phyloP scores from a whole-genome alignment of 2,113 vertebrate species.

The Chascanopsetta lugubris region DNA sequence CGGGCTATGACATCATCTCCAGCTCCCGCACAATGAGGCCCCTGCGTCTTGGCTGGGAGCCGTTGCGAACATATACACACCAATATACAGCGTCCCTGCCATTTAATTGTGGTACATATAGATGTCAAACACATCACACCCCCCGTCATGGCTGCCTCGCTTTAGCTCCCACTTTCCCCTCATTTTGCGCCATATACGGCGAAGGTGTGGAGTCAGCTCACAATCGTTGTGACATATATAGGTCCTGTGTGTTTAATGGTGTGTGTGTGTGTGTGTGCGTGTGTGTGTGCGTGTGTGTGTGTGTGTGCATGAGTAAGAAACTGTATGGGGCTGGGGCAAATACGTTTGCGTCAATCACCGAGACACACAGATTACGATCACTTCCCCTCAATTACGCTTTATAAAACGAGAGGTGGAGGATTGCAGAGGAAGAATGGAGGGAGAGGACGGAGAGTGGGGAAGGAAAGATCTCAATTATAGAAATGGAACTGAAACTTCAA shows the following conservation, averaged over 20 bases:
- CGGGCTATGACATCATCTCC: conserved; percentile 50
- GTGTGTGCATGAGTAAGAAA: conserved; percentile 34
- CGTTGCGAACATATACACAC: neutral
- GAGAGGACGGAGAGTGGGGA: neutral
- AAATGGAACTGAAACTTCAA: conserved; percentile 32
- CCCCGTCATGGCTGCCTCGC: conserved; percentile 19
- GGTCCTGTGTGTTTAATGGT: conserved; percentile 60
- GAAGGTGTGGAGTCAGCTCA: conserved; percentile 43
- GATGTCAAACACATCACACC: conserved; percentile 58
- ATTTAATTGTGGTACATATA: conserved; percentile 37
- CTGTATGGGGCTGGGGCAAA: conserved; percentile 27
- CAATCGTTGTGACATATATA: conserved; percentile 66
- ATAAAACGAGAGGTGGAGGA: conserved; percentile 38
- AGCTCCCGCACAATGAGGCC: conserved; percentile 22
- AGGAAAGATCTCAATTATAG: conserved; percentile 50
- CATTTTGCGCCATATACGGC: conserved; percentile 29
- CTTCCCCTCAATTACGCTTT: conserved; percentile 68
- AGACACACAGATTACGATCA: conserved; percentile 59
- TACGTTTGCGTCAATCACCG: conserved; percentile 64
- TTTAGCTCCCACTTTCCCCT: conserved; percentile 30
- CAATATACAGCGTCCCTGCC: conserved; percentile 35
- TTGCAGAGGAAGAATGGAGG: conserved; percentile 23
- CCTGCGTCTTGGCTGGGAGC: conserved; percentile 40
- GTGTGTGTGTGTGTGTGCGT: conserved; percentile 36
- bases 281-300: conserved; percentile 51